A percentile compares a stretch with the other conserved stretches of the same genome.
Evolutionary conservation across 2,888 invertebrate species (phyloP).

Genomic region (Trypoxylon attenuatum): DNA sequence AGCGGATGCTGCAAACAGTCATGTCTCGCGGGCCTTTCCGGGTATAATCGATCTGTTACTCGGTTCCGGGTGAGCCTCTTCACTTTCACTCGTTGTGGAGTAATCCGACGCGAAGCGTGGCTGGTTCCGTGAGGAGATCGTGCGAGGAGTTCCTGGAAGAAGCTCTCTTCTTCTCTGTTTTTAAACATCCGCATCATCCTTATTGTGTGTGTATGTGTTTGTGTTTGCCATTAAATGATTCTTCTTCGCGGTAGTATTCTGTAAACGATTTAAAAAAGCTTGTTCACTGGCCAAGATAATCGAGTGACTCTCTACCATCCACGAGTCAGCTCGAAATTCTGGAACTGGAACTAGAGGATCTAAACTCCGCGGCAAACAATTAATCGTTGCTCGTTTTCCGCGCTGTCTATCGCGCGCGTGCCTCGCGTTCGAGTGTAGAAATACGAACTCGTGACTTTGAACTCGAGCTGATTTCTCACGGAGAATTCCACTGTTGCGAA

Average conservation of each 20-base stretch:
- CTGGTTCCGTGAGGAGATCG: slow-evolving; percentile 20
- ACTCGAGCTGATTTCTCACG: neutral
- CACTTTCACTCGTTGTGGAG: slow-evolving; percentile 70
- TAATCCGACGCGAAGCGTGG: slow-evolving; percentile 62
- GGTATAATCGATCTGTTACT: slow-evolving; percentile 41
- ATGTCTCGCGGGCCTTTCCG: slow-evolving; percentile 13
- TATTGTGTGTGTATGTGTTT: too few species aligned
- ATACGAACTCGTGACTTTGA: neutral
- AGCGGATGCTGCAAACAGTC: slow-evolving; percentile 16
- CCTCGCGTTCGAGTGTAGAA: neutral
- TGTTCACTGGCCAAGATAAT: too few species aligned
- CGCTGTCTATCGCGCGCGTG: neutral
- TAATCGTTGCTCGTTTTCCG: neutral
- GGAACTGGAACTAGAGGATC: neutral
- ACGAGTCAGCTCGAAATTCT: too few species aligned
- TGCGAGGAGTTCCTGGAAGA: slow-evolving; percentile 8
- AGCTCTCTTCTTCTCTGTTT: slow-evolving; percentile 3
- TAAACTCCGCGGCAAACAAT: neutral
- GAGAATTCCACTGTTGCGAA: neutral
- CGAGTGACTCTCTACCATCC: too few species aligned
- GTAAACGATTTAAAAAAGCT: too few species aligned
- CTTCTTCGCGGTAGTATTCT: too few species aligned
- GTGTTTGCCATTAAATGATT: too few species aligned
- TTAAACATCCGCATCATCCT: neutral
- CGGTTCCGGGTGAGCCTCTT: slow-evolving; percentile 64